Evolutionary conservation across 2,888 invertebrate species (phyloP), one percentile per base, ranked within the genome.

Genomic region (Amiota minor): DNA sequence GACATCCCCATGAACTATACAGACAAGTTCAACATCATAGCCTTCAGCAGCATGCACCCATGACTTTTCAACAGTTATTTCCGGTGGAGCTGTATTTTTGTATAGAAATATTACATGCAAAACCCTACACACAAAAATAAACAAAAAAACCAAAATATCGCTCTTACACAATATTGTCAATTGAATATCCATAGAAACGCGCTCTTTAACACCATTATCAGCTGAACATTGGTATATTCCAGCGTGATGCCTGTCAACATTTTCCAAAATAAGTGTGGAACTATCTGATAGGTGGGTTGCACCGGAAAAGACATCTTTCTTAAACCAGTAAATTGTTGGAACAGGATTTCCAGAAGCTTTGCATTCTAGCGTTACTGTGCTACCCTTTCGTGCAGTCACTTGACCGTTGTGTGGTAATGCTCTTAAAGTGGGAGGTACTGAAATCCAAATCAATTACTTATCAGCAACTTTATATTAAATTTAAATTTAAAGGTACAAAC

Each of bases 341-440:
- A 93, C 93, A 0, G 94, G 94, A 88, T 94, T 94, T 9, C 94
- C 94, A 0, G 93, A 92, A 0, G 94, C 94, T 75, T 93, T 90
- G 83, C 94, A 94, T 88, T 94, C 93, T 47, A 94, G 89, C 65
- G 93, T 93, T 0, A 93, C 93, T 0, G 93, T 92, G 49, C 93
- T 93, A 0, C 93, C 94, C 73, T 93, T 92, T 35, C 93, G 88
- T 9, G 93, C 93, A 20, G 93, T 93, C n/a, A 93, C 92, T 86
- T 93, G 93, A 0, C 93, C 91, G 78, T 91, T 93, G 85, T 93
- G 92, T 0, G 93, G 93, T 35, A 93, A 90, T 8, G 93, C 92
- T 62, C 93, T 89, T 55, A 94, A 92, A 74, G 92, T 92, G 3
- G 94, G 93, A n/a, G 94, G 94, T 8, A 94, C 94, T 90, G 35